Base-by-base conservation (phyloP, 2,888 invertebrate species). In the Copidosoma aretas region DNA sequence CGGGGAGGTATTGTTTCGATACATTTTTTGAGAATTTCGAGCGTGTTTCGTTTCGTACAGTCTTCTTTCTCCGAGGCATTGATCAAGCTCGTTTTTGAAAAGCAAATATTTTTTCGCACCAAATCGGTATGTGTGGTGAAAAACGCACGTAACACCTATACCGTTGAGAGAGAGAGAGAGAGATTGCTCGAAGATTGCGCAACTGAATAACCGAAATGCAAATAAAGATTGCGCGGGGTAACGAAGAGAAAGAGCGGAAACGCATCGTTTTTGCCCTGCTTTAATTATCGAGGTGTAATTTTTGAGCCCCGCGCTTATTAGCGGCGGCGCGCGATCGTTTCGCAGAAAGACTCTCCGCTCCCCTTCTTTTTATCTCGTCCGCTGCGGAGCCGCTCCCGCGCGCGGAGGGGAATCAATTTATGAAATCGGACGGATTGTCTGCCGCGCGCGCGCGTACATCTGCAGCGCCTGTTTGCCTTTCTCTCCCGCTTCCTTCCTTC, bases 221-320 rank as follows among this genome's bases (percentile, higher is more conserved):
- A 46, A 46, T 15, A 12, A 12, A 46, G 12, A 15, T n/a, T n/a
- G n/a, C n/a, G n/a, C n/a, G 1, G 24, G 21, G 1, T 15, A 51
- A 10, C 10, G 24, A 49, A 43, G 41, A 19, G 39, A 10, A 21
- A 1, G 25, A 65, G 39, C 67, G 62, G 58, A 67, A 67, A 62
- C 52, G 62, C 19, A n/a, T n/a, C 43, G 49, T 70, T 70, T 70
- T 70, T 70, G 63, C 62, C n/a, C 49, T 10, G 66, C 66, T 70
- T 66, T 70, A 70, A 70, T 70, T 70, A 70, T 70, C 70, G 51
- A 66, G 63, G 60, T 22, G 60, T 39, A 66, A 66, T 70, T 70
- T 70, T 63, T 63, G 60, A 59, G 59, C 61, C 15, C 14, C 19
- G 70, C 63, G 54, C 58, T 70, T 70, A 70, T 66, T 70, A 70